Conservation (phyloP, 2,797 vertebrate species). For the Hylomyscus alleni region DNA sequence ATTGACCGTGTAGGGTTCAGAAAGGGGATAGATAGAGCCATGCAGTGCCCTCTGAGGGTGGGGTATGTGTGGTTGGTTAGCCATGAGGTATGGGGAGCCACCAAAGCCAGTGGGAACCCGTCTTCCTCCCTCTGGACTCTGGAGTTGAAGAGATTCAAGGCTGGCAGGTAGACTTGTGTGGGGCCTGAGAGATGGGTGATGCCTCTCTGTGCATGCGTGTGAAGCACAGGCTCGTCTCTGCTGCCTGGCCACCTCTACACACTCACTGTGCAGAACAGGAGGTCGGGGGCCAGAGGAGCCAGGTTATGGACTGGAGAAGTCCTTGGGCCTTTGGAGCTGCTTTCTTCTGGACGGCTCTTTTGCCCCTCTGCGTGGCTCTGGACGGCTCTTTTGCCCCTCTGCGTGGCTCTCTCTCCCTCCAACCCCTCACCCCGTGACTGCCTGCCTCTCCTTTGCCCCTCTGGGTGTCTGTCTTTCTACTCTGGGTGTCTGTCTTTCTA, state of each 20-base stretch:
- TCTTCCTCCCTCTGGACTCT: background rate
- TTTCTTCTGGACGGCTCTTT: background rate
- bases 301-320: fast-evolving
- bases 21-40: background rate
- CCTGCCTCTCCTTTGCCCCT: background rate
- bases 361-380: background rate
- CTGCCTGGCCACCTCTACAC: too few species aligned
- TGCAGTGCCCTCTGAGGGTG: background rate
- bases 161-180: fast-evolving
- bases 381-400: background rate
- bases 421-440: background rate
- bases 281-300: fast-evolving
- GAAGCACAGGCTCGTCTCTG: background rate
- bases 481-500: background rate
- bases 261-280: background rate
- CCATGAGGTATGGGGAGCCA: background rate
- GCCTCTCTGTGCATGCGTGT: background rate
- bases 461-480: background rate
- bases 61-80: background rate
- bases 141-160: background rate
- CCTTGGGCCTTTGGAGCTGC: background rate
- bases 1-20: background rate
- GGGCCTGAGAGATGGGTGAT: background rate
- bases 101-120: background rate
- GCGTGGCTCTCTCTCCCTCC: background rate